Evolutionary conservation across 2,888 invertebrate species (phyloP).

Genomic region (Brassicogethes aeneus): DNA sequence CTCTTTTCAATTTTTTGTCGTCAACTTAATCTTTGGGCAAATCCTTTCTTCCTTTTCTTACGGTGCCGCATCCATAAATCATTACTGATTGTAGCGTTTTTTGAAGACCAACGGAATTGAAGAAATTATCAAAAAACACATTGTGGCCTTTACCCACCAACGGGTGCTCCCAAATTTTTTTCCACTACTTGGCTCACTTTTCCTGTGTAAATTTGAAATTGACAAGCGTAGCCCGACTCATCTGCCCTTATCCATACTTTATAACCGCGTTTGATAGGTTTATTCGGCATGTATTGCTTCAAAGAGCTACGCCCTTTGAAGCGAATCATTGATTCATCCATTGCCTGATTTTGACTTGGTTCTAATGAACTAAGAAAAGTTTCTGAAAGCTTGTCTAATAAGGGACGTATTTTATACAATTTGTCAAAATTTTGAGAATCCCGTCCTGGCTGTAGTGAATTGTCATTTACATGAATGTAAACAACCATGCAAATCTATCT

Average conservation of each 20-base stretch:
- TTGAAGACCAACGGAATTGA: conserved; percentile 7
- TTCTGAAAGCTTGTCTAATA: conserved; percentile 11
- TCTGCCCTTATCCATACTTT: conserved; percentile 21
- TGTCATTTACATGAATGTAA: conserved; percentile 17
- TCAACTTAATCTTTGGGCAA: conserved; percentile 1
- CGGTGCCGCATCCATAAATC: conserved; percentile 5
- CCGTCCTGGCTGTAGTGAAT: conserved; percentile 10
- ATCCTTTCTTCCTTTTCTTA: conserved; percentile 5
- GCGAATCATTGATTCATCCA: conserved; percentile 20
- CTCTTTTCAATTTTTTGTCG: background rate
- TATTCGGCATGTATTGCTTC: conserved; percentile 27
- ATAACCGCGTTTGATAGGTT: conserved; percentile 28
- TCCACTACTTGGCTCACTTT: conserved; percentile 15
- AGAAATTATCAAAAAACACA: conserved; percentile 20
- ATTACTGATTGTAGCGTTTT: conserved; percentile 4
- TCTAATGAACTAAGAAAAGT: conserved; percentile 13
- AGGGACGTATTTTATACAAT: conserved; percentile 16
- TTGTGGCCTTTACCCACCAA: conserved; percentile 11
- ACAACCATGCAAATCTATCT: conserved; percentile 13
- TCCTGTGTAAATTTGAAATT: conserved; percentile 25
- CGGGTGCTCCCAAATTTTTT: no score
- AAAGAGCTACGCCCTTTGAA: conserved; percentile 17
- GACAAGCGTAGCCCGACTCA: conserved; percentile 13
- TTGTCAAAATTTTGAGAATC: conserved; percentile 12
- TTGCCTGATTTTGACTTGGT: conserved; percentile 12